A percentile compares a stretch with the other conserved stretches of the same genome.
Evolutionary conservation across 2,888 invertebrate genomes (phyloP).

Genomic region (Nymphalis polychloros): DNA sequence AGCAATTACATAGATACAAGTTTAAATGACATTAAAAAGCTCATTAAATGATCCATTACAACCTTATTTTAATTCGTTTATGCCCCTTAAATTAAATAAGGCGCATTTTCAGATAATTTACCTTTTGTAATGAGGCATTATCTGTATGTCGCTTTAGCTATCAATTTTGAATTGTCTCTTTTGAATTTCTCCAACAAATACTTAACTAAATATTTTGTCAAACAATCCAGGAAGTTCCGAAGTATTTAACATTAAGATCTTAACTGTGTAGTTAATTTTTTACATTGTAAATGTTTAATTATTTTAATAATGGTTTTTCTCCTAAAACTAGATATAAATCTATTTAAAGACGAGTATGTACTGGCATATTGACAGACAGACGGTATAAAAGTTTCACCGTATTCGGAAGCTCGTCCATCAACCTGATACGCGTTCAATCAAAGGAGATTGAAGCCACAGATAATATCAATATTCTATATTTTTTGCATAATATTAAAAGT

Average conservation of each 20-base stretch:
- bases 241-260: neutral
- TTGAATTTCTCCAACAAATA: too few species aligned
- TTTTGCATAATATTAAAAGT: slow-evolving; percentile 32
- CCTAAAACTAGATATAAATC: slow-evolving; percentile 39
- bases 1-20: slow-evolving; percentile 19
- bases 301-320: neutral
- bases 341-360: slow-evolving; percentile 37
- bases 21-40: slow-evolving; percentile 24
- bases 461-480: slow-evolving; percentile 39
- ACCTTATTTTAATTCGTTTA: slow-evolving; percentile 17
- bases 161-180: too few species aligned
- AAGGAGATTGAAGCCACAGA: slow-evolving; percentile 63
- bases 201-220: too few species aligned
- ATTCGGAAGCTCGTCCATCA: slow-evolving; percentile 75
- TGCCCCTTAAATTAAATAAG: neutral
- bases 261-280: slow-evolving; percentile 3
- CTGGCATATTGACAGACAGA: slow-evolving; percentile 61
- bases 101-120: neutral
- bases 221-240: neutral
- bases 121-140: too few species aligned
- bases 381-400: slow-evolving; percentile 55
- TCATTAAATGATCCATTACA: slow-evolving; percentile 22
- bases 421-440: slow-evolving; percentile 66
- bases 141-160: too few species aligned
- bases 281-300: neutral